phyloP scores from a whole-genome alignment of 64 coral and sea anemone genomes.

The Porites australiensis region DNA sequence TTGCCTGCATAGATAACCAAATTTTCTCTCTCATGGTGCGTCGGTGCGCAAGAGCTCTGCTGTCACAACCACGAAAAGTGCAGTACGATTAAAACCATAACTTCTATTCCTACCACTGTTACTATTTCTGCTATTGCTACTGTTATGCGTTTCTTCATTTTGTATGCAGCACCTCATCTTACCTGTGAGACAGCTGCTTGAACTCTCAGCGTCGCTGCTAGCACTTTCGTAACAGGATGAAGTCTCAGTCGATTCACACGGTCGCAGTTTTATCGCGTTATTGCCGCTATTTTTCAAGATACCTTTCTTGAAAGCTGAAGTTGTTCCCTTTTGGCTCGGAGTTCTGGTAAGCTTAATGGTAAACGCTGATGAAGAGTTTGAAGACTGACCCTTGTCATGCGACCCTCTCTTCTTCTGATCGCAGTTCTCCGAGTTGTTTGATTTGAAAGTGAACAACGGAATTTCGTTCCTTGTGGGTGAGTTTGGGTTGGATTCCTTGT shows the following conservation, averaged over 20 bases:
- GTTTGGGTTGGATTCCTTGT: background rate
- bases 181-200: background rate
- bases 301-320: conserved; percentile 1
- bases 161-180: background rate
- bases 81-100: too few species aligned
- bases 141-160: background rate
- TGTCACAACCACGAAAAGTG: too few species aligned
- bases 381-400: background rate
- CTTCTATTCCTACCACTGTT: too few species aligned
- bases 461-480: conserved; percentile 27
- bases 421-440: background rate
- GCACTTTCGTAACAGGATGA: background rate
- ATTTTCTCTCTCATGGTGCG: too few species aligned
- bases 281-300: conserved; percentile 11
- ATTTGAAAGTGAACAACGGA: conserved; percentile 24
- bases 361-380: background rate
- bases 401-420: background rate
- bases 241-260: background rate
- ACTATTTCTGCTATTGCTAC: background rate
- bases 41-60: too few species aligned
- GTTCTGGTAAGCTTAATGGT: conserved; percentile 20
- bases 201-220: background rate
- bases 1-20: too few species aligned
- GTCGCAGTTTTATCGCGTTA: background rate
- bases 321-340: background rate